These are phyloP conservation scores for Penaeus japonicus DNA, from an alignment of 1,140 invertebrate species.

Conservation along the genomic window DNA sequence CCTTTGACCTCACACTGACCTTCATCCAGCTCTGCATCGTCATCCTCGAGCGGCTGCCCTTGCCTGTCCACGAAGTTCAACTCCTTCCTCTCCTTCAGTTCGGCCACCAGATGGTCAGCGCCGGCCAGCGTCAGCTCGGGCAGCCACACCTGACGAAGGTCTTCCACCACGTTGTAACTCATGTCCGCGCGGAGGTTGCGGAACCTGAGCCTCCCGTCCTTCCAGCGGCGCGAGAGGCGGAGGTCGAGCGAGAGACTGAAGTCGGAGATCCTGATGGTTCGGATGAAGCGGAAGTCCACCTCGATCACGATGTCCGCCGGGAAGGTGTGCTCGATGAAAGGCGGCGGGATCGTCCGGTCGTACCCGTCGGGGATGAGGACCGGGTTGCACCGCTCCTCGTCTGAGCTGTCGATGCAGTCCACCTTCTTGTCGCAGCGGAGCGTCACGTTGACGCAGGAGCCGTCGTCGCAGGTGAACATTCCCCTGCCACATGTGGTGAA, in stretches of 20 bases:
- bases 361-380: not conserved
- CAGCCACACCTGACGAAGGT: conserved; percentile 17
- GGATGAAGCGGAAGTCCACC: not conserved
- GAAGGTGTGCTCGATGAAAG: not conserved
- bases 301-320: not conserved
- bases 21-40: conserved; percentile 1
- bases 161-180: conserved; percentile 10
- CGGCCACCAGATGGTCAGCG: not conserved
- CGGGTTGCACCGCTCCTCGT: conserved; percentile 72
- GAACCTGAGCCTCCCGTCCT: not conserved
- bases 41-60: not conserved
- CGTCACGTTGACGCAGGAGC: conserved; percentile 64
- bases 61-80: conserved; percentile 11
- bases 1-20: not conserved
- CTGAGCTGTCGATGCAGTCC: conserved; percentile 75
- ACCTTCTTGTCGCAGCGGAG: conserved; percentile 71
- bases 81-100: not conserved
- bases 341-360: not conserved
- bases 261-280: not conserved
- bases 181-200: not conserved
- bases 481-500: not conserved
- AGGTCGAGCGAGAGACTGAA: not conserved
- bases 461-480: conserved; percentile 65
- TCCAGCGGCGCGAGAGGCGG: not conserved
- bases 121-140: not conserved